Conservation (phyloP, 2,888 invertebrate species). For the Palloptera scutellata region DNA sequence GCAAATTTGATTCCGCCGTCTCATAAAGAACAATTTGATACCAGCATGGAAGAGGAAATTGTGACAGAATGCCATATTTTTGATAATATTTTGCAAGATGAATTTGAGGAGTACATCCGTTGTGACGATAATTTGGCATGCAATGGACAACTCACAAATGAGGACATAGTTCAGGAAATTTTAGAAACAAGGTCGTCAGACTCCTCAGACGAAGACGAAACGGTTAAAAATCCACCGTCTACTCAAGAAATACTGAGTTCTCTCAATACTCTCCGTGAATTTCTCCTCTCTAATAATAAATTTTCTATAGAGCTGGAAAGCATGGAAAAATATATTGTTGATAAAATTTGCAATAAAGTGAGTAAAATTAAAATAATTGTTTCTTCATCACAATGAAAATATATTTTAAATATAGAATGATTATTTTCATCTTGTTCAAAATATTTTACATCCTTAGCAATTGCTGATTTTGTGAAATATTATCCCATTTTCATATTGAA, state of each 20-base stretch:
- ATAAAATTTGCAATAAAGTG: too few relatives aligned
- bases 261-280: not conserved
- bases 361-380: too few relatives aligned
- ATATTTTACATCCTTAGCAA: too few relatives aligned
- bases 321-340: not conserved
- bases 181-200: conserved; percentile 12
- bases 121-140: conserved; percentile 33
- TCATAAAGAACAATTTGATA: too few relatives aligned
- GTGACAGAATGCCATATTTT: conserved; percentile 7
- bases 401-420: too few relatives aligned
- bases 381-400: too few relatives aligned
- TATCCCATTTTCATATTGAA: too few relatives aligned
- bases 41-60: not conserved
- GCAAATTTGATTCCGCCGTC: too few relatives aligned
- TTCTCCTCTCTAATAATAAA: not conserved
- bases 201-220: conserved; percentile 19
- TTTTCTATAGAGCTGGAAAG: not conserved
- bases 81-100: conserved; percentile 24
- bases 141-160: conserved; percentile 32
- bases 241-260: not conserved
- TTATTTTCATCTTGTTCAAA: too few relatives aligned
- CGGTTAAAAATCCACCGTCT: not conserved
- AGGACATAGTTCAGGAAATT: conserved; percentile 28
- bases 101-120: conserved; percentile 25
- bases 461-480: too few relatives aligned